phyloP scores from a whole-genome alignment of 2,888 invertebrate species.

The Syrphus vitripennis region DNA sequence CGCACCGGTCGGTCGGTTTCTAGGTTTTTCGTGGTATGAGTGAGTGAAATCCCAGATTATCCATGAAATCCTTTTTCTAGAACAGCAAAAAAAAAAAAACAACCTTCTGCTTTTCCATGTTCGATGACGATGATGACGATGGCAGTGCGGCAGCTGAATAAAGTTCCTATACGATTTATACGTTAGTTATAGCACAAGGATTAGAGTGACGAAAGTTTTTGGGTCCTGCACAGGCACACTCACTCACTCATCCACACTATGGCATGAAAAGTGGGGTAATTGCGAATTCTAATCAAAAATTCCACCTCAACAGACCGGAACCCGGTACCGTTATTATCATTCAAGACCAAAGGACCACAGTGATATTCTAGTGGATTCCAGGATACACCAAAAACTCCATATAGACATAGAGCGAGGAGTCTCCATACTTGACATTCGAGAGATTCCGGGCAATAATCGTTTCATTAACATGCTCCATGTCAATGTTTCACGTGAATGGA shows the following conservation, averaged over 20 bases:
- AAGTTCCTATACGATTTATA: slow-evolving; percentile 1
- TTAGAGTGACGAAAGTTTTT: slow-evolving; percentile 31
- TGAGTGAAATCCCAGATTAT: slow-evolving; percentile 58
- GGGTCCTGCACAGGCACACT: background rate
- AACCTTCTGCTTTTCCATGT: slow-evolving; percentile 43
- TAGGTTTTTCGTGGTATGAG: background rate
- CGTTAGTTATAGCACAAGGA: slow-evolving; percentile 25
- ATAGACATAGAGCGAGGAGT: no score
- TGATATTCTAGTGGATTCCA: slow-evolving; percentile 17
- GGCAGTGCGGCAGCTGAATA: background rate
- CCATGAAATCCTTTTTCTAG: slow-evolving; percentile 21
- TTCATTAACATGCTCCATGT: slow-evolving; percentile 54
- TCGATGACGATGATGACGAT: slow-evolving; percentile 1
- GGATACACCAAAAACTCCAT: background rate
- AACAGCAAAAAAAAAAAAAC: background rate
- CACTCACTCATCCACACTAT: background rate
- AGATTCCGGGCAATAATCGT: slow-evolving; percentile 53
- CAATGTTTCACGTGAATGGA: slow-evolving; percentile 36
- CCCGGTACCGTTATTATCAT: background rate
- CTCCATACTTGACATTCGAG: slow-evolving; percentile 54
- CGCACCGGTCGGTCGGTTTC: background rate
- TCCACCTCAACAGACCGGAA: slow-evolving; percentile 1
- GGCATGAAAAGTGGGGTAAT: slow-evolving; percentile 44
- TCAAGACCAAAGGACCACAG: slow-evolving; percentile 12
- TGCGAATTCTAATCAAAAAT: slow-evolving; percentile 62